Percentiles rank a stretch among this genome's conserved stretches.
Conservation (phyloP, 1,140 invertebrate species). For the Caenorhabditis inopinata region DNA sequence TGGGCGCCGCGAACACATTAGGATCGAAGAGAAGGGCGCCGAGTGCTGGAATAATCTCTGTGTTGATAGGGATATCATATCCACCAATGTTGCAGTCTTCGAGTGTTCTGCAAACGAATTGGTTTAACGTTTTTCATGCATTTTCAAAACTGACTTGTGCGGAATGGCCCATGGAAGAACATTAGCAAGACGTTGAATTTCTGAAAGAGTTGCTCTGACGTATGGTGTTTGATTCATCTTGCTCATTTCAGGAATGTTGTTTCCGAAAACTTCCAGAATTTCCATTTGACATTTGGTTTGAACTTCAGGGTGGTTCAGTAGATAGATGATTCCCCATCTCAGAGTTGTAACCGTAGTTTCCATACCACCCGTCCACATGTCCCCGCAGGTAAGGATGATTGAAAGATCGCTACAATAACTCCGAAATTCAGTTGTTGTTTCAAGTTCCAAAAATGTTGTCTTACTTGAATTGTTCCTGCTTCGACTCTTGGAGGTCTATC, state of each 20-base stretch:
- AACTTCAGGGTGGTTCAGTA: constrained; percentile 65
- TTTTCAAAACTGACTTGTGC: constrained; percentile 25
- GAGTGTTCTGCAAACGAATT: constrained; percentile 8
- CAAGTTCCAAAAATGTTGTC: background rate
- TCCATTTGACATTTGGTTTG: constrained; percentile 67
- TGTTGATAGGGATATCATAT: constrained; percentile 72
- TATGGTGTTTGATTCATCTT: constrained; percentile 46
- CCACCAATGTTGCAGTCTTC: constrained; percentile 61
- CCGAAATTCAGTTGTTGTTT: background rate
- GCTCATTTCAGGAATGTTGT: background rate
- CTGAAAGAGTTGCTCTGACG: constrained; percentile 47
- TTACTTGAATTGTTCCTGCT: constrained; percentile 30
- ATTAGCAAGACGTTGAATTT: constrained; percentile 55
- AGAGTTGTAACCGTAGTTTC: constrained; percentile 68
- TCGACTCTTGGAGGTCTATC: constrained; percentile 24
- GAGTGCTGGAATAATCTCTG: constrained; percentile 77
- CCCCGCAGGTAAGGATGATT: constrained; percentile 53
- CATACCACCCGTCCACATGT: constrained; percentile 67
- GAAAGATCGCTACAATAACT: constrained; percentile 41
- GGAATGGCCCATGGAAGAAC: constrained; percentile 54
- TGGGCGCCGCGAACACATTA: constrained; percentile 74
- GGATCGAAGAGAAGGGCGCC: constrained; percentile 82
- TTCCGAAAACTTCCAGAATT: constrained; percentile 50
- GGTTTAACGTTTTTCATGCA: too few species aligned
- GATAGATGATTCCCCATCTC: constrained; percentile 68